phyloP scores from a whole-genome alignment of 2,113 vertebrate species.

The Crotalus helleri region DNA sequence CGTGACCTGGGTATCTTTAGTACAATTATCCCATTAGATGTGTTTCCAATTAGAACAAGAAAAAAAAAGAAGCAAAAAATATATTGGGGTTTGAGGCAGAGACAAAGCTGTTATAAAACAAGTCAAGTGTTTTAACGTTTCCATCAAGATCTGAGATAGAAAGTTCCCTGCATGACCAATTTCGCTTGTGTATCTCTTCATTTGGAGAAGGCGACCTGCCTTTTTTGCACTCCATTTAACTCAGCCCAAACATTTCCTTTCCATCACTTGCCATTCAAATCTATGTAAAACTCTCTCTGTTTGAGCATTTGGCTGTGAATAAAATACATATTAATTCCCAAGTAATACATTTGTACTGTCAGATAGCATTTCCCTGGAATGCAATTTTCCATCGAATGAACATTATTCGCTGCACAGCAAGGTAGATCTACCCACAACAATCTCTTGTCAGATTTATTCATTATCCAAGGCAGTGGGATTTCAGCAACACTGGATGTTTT shows the following conservation, averaged over 20 bases:
- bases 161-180: neutral
- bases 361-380: conserved; percentile 65
- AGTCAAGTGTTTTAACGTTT: conserved; percentile 6
- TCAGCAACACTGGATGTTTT: conserved; percentile 36
- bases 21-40: neutral
- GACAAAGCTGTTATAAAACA: neutral
- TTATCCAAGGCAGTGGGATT: conserved; percentile 57
- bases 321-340: conserved; percentile 69
- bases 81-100: neutral
- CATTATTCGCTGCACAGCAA: conserved; percentile 63
- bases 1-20: neutral
- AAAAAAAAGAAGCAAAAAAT: neutral
- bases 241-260: conserved; percentile 57
- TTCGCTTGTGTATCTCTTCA: conserved; percentile 6
- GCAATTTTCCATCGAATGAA: conserved; percentile 64
- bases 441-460: conserved; percentile 64
- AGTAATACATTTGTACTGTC: conserved; percentile 63
- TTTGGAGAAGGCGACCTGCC: conserved; percentile 30
- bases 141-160: neutral
- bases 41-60: conserved; percentile 9
- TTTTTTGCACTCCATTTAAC: conserved; percentile 60
- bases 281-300: conserved; percentile 56
- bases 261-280: conserved; percentile 59
- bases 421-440: conserved; percentile 63
- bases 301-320: conserved; percentile 63